Conservation (phyloP, 1,140 invertebrate genomes). For the Alviniconcha marisindica region DNA sequence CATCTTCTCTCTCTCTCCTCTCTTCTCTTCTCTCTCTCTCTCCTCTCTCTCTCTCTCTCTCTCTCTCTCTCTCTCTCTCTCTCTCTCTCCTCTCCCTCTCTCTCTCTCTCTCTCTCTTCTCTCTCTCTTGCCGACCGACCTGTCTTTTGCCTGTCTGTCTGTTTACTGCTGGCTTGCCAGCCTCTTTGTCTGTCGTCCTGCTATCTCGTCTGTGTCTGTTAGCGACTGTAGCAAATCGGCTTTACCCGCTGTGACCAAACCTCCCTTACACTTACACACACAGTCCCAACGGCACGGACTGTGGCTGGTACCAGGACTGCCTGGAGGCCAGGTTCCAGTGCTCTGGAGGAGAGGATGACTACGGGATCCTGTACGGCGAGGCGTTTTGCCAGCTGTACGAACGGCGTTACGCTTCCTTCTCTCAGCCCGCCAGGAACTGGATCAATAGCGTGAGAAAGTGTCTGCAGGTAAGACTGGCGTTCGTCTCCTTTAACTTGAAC, state of each 20-base stretch:
- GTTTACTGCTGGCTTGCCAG: background rate
- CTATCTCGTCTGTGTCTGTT: no score
- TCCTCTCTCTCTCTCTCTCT: no score
- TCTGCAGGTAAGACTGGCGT: slow-evolving; percentile 13
- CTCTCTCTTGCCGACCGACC: background rate
- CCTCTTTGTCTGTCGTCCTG: background rate
- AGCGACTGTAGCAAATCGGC: background rate
- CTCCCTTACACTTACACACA: background rate
- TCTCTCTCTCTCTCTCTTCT: no score
- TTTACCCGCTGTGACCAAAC: background rate
- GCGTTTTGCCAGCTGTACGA: background rate
- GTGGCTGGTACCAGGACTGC: background rate
- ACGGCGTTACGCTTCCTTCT: background rate
- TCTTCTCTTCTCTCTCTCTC: no score
- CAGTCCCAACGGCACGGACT: background rate
- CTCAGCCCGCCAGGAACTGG: background rate
- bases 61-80: no score
- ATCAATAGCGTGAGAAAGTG: background rate
- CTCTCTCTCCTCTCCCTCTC: no score
- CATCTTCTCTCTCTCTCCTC: no score
- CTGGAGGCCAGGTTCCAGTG: background rate
- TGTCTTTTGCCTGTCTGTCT: background rate
- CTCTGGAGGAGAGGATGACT: background rate
- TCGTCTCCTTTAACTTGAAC: no score
- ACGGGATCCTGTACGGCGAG: background rate